Evolutionary conservation across 1,140 invertebrate species (phyloP), one percentile per base, ranked within the genome.

Genomic region (Nasonia giraulti): DNA sequence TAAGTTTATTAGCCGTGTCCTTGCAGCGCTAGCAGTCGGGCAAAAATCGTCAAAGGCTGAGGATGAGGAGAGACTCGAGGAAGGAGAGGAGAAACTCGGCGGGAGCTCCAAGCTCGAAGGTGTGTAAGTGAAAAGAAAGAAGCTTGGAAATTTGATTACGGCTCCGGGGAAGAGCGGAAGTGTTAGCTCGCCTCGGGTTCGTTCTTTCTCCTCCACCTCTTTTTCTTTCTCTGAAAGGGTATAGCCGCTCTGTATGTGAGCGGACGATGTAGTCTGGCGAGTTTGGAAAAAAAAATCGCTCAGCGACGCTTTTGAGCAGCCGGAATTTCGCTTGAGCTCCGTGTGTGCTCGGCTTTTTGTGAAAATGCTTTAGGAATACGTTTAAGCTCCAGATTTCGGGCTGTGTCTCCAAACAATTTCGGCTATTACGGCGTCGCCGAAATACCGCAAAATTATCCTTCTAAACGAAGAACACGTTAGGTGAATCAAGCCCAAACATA

Each of bases 91-190:
- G 75, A 79, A 71, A 77, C 37, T 6, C 5, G 12, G 2, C 27
- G 73, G 27, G 69, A 27, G 55, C 12, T 37, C 33, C 5, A 6
- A 44, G 40, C 40, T 8, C 40, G 47, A 62, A 76, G 68, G 68
- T 27, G 17, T 33, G 40, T 62, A 27, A 80, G 40, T 80, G n/a
- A 73, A 77, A 74, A 50, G 68, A 23, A 84, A 55, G 55, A 66
- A 66, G 55, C 40, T 44, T 68, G 62, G 37, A 71, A 80, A 80
- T 44, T 40, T 40, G 79, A 71, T 71, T 69, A 69, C 20, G 17
- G 37, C 31, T 23, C n/a, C 66, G 27, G 50, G n/a, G 27, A 80
- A 74, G 78, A 27, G 50, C 79, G 62, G 80, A 82, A 69, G 81
- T 62, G 68, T 62, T 78, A 50, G 68, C 44, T 73, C 69, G 44